A percentile compares a stretch with the other conserved stretches of the same genome.
Conservation (phyloP, 1,140 invertebrate species). For the Drosophila persimilis region DNA sequence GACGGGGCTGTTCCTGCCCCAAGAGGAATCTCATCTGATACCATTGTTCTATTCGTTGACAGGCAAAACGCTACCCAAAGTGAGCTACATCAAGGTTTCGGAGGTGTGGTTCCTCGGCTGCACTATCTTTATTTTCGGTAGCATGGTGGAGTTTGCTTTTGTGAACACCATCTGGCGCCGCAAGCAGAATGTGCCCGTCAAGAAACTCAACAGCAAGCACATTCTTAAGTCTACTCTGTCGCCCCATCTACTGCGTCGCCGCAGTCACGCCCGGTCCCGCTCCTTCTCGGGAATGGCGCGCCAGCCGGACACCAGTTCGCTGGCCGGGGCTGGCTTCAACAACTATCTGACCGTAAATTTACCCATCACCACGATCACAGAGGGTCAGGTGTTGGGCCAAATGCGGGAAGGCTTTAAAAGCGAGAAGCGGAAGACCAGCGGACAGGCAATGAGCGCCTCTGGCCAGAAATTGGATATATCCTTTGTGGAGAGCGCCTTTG, state of each 20-base stretch:
- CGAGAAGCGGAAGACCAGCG: conserved; percentile 2
- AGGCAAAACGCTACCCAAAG: conserved; percentile 92
- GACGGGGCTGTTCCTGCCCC: neutral
- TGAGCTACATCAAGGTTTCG: conserved; percentile 95
- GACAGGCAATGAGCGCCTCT: conserved; percentile 25
- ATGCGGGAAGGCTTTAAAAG: neutral
- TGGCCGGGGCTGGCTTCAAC: conserved; percentile 67
- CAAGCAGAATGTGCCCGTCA: conserved; percentile 91
- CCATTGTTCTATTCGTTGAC: neutral
- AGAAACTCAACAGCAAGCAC: conserved; percentile 92
- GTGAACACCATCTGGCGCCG: conserved; percentile 94
- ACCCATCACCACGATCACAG: conserved; percentile 72
- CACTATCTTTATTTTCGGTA: conserved; percentile 92
- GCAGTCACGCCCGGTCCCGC: conserved; percentile 87
- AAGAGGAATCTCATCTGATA: neutral
- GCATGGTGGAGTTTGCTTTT: conserved; percentile 94
- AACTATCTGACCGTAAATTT: conserved; percentile 77
- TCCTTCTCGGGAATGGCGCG: conserved; percentile 88
- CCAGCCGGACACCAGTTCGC: conserved; percentile 82
- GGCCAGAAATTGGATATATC: conserved; percentile 51
- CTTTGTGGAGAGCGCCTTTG: conserved; percentile 61
- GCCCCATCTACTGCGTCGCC: conserved; percentile 88
- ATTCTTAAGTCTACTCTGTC: conserved; percentile 92
- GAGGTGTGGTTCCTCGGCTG: conserved; percentile 95
- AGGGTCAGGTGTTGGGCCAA: conserved; percentile 47